A percentile compares a stretch with the other conserved stretches of the same genome.
These are phyloP conservation scores for Chorisops tibialis DNA, from an alignment of 2,888 invertebrate genomes.

Conservation along the genomic window DNA sequence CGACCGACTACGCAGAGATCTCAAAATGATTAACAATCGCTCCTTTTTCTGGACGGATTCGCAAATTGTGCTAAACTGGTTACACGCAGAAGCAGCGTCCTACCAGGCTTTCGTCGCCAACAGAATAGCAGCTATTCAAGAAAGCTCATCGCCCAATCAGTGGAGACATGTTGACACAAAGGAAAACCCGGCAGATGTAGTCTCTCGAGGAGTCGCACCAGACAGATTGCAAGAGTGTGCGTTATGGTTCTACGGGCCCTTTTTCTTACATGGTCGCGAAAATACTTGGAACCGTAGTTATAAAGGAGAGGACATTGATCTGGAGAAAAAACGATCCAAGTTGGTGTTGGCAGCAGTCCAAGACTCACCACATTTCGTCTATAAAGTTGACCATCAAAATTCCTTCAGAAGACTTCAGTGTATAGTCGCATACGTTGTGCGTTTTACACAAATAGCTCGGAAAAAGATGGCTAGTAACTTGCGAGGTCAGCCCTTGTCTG, in stretches of 20 bases:
- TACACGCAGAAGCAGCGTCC: neutral
- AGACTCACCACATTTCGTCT: neutral
- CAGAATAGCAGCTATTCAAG: neutral
- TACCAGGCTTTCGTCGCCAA: neutral
- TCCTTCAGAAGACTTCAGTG: neutral
- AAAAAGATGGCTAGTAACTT: too few species aligned
- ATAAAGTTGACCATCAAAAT: neutral
- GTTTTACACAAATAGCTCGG: too few species aligned
- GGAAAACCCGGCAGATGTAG: constrained; percentile 27
- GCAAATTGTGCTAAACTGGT: too few species aligned
- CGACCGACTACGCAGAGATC: too few species aligned
- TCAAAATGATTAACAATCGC: too few species aligned
- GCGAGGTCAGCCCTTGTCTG: neutral
- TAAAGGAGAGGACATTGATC: too few species aligned
- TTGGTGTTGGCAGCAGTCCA: neutral
- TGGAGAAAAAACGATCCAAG: neutral
- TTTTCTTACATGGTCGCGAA: constrained; percentile 9
- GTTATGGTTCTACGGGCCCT: constrained; percentile 29
- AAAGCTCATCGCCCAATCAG: neutral
- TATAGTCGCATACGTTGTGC: too few species aligned
- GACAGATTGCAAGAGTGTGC: constrained; percentile 19
- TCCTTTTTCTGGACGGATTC: too few species aligned
- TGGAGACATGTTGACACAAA: constrained; percentile 21
- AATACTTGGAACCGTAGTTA: too few species aligned
- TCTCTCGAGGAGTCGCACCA: constrained; percentile 25